Conservation (phyloP, 2,113 vertebrate species). For the Syrmaticus mikado region DNA sequence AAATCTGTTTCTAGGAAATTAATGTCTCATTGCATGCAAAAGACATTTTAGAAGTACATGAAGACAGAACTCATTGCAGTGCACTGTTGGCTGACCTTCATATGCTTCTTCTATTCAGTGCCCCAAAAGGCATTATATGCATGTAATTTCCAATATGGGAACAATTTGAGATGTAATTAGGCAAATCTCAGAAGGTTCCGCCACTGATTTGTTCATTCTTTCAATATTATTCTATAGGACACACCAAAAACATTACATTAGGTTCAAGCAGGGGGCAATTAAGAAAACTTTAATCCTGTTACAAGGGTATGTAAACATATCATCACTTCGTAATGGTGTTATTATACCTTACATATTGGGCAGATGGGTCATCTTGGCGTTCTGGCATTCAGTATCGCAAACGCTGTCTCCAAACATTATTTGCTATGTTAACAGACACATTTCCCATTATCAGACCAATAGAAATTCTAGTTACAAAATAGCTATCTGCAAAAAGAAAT, state of each 20-base stretch:
- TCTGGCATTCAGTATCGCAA: constrained; percentile 39
- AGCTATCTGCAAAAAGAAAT: neutral
- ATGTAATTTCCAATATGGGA: constrained; percentile 91
- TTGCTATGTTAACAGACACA: constrained; percentile 30
- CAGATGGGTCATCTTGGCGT: constrained; percentile 60
- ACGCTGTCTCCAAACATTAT: constrained; percentile 23
- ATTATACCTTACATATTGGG: constrained; percentile 65
- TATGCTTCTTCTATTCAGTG: constrained; percentile 81
- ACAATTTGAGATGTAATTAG: constrained; percentile 89
- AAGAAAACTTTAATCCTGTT: constrained; percentile 73
- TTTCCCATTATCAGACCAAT: neutral
- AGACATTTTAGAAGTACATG: constrained; percentile 76
- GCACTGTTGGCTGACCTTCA: constrained; percentile 83
- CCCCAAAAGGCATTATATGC: constrained; percentile 86
- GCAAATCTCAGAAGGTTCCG: constrained; percentile 87
- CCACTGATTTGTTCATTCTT: constrained; percentile 86
- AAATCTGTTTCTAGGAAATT: constrained; percentile 84
- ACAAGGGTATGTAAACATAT: constrained; percentile 72
- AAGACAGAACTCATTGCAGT: constrained; percentile 73
- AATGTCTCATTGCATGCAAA: constrained; percentile 79
- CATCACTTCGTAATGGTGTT: constrained; percentile 56
- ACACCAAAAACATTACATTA: constrained; percentile 78
- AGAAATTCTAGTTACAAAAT: neutral
- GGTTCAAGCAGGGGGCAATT: constrained; percentile 82
- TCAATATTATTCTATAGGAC: constrained; percentile 83